These are phyloP conservation scores for Nebria salina DNA, from an alignment of 2,888 invertebrate species.

Conservation along the genomic window DNA sequence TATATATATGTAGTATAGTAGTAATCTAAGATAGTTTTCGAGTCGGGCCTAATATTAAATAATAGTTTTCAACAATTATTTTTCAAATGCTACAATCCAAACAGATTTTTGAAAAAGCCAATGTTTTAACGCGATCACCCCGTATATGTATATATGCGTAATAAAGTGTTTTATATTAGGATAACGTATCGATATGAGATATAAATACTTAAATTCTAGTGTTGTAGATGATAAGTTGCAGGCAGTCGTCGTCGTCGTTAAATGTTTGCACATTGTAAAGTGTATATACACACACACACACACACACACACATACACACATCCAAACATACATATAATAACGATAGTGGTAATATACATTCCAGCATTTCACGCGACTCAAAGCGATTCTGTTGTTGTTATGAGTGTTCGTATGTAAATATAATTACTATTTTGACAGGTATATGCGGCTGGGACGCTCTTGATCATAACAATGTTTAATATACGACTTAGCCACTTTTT, in stretches of 20 bases:
- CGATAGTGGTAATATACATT: slow-evolving; percentile 40
- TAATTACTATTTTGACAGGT: slow-evolving; percentile 47
- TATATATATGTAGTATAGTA: too few species aligned
- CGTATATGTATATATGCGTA: too few species aligned
- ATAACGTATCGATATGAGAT: too few species aligned
- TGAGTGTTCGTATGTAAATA: slow-evolving; percentile 45
- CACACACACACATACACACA: neutral
- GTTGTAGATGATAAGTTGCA: neutral
- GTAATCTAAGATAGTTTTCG: too few species aligned
- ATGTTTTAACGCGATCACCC: too few species aligned
- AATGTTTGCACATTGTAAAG: slow-evolving; percentile 45
- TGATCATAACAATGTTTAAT: slow-evolving; percentile 44
- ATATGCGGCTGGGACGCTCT: slow-evolving; percentile 32
- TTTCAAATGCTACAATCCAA: too few species aligned
- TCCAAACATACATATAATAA: slow-evolving; percentile 32
- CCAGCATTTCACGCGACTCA: slow-evolving; percentile 32
- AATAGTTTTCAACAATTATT: too few species aligned
- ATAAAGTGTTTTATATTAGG: too few species aligned
- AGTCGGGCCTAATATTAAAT: too few species aligned
- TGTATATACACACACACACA: slow-evolving; percentile 12
- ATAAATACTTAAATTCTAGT: neutral
- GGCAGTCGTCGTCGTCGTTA: neutral
- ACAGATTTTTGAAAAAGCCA: too few species aligned
- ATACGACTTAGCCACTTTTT: slow-evolving; percentile 18
- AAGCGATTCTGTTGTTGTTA: slow-evolving; percentile 20